A percentile compares a stretch with the other conserved stretches of the same genome.
Conservation (phyloP, 2,113 vertebrate species). For the Lathamus discolor region DNA sequence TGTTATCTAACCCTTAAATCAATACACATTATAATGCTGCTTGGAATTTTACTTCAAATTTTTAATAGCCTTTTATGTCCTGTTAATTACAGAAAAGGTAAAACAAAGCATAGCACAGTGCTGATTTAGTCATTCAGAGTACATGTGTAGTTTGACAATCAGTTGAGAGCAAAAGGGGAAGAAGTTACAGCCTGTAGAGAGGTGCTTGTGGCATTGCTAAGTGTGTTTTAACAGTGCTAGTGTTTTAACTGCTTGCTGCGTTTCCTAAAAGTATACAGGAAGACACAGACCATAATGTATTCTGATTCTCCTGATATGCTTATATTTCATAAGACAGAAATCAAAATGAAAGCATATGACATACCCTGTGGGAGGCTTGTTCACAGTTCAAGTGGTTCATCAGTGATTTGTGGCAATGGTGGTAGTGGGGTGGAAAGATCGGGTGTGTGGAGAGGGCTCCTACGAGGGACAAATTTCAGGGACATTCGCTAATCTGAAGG, state of each 20-base stretch:
- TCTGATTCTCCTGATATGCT: neutral
- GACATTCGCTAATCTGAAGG: neutral
- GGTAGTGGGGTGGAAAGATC: neutral
- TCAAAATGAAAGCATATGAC: neutral
- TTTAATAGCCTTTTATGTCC: neutral
- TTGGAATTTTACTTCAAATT: neutral
- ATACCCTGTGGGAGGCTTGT: neutral
- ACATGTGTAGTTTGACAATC: neutral
- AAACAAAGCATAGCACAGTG: neutral
- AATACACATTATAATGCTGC: neutral
- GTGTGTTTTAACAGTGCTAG: neutral
- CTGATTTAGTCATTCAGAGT: neutral
- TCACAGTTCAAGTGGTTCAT: neutral
- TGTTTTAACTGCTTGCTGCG: neutral
- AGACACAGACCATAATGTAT: neutral
- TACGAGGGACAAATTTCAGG: neutral
- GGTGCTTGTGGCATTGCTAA: neutral
- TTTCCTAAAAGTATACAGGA: neutral
- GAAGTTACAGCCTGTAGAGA: neutral
- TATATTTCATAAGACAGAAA: neutral
- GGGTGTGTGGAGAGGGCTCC: neutral
- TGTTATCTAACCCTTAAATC: neutral
- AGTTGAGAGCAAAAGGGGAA: neutral
- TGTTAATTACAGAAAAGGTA: neutral
- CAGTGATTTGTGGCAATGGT: fast-evolving